Percentiles rank a stretch among this genome's conserved stretches.
Evolutionary conservation across 2,888 invertebrate genomes (phyloP).

Genomic region (Nomada flava): DNA sequence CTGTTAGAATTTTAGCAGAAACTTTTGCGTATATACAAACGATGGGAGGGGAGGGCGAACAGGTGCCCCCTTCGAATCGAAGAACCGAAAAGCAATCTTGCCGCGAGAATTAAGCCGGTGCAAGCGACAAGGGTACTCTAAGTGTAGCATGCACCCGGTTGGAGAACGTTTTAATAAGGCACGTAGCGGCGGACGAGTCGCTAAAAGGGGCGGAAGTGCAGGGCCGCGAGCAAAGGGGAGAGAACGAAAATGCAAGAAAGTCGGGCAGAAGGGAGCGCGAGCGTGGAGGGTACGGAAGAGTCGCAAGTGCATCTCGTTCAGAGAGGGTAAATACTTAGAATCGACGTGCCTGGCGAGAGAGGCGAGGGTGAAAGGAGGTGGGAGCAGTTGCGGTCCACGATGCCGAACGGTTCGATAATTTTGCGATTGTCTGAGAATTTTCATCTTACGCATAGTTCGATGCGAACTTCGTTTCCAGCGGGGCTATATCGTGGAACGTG

Average conservation of each 20-base stretch:
- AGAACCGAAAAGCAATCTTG: slow-evolving; percentile 27
- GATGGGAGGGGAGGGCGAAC: no score
- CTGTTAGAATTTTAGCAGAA: neutral
- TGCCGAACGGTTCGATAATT: slow-evolving; percentile 69
- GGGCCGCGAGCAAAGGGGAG: slow-evolving; percentile 33
- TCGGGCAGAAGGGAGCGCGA: slow-evolving; percentile 9
- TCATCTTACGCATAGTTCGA: slow-evolving; percentile 15
- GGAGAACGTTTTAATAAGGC: slow-evolving; percentile 73
- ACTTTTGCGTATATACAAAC: neutral
- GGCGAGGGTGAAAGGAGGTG: neutral
- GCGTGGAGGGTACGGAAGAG: slow-evolving; percentile 31
- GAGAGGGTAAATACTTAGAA: slow-evolving; percentile 63
- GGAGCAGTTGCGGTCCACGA: slow-evolving; percentile 43
- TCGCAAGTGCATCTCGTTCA: slow-evolving; percentile 58
- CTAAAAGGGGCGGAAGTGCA: slow-evolving; percentile 49
- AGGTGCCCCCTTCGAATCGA: slow-evolving; percentile 9
- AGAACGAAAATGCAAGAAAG: slow-evolving; percentile 27
- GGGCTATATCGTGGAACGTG: slow-evolving; percentile 5
- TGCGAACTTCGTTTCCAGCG: slow-evolving; percentile 22
- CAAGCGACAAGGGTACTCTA: slow-evolving; percentile 37
- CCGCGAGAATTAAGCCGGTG: slow-evolving; percentile 39
- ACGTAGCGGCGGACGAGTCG: slow-evolving; percentile 57
- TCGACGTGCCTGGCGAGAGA: slow-evolving; percentile 48
- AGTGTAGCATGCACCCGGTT: slow-evolving; percentile 28
- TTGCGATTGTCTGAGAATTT: slow-evolving; percentile 48